Base-by-base conservation (phyloP, 1,140 invertebrate genomes). In the Calosoma granatense region DNA sequence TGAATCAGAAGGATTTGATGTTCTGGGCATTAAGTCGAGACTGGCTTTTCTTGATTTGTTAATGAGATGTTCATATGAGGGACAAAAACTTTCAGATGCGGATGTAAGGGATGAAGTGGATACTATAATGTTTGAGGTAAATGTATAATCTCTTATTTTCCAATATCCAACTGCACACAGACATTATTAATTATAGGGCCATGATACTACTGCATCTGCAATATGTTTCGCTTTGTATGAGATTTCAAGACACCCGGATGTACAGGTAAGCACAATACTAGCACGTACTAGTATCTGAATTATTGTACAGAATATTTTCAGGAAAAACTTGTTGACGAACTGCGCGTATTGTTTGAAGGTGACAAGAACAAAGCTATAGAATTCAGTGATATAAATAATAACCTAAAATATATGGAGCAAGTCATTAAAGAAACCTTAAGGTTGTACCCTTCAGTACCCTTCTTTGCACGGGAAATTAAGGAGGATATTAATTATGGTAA, bases 91-190 rank as follows among this genome's bases (percentile, higher is more conserved):
- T 17, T 70, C 76, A 0, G 76, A 81, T 59, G 77, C 80, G 56
- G 81, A 87, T 63, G 86, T 92, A 52, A 74, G 84, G 53, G 88
- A 91, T 68, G 88, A 92, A 76, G 88, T 91, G 6, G 88, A 92
- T 65, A 92, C 88, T 2, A 92, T 92, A 65, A 90, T 87, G 81
- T 88, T 88, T 71, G 86, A 86, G 76, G 86, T 86, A 53, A 59
- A 60, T 57, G n/a, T 36, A 36, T 36, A 9, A 21, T n/a, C 15
- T 57, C 9, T 39, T 12, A 39, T 43, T 3, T 15, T 22, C 9
- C 12, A 22, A 47, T 57, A 43, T 23, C 20, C n/a, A n/a, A n/a
- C n/a, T n/a, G n/a, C n/a, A n/a, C n/a, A n/a, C n/a, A n/a, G n/a
- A n/a, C n/a, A n/a, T n/a, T n/a, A n/a, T n/a, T n/a, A n/a, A n/a